Evolutionary conservation across 2,888 invertebrate genomes (phyloP).

Genomic region (Operophtera brumata): DNA sequence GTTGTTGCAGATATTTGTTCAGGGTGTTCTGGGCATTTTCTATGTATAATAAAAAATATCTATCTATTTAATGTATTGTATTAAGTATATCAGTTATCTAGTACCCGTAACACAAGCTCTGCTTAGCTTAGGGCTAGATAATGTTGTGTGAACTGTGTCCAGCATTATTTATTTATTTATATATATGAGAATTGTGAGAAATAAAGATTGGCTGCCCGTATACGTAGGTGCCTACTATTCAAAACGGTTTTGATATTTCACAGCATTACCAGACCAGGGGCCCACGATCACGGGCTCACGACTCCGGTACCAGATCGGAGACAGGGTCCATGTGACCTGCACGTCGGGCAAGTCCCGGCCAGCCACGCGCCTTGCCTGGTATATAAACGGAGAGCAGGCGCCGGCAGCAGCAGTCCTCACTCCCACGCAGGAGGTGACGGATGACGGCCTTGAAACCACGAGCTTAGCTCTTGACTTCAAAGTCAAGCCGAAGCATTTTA

Average conservation of each 20-base stretch:
- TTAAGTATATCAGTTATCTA: no score
- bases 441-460: conserved; percentile 87
- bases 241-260: conserved; percentile 7
- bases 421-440: conserved; percentile 72
- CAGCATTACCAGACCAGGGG: conserved; percentile 90
- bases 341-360: conserved; percentile 91
- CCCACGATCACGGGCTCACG: conserved; percentile 91
- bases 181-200: no score
- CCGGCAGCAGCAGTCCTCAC: conserved; percentile 75
- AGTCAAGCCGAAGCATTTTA: conserved; percentile 90
- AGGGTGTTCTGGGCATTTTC: no score
- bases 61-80: no score
- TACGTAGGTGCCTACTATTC: no score
- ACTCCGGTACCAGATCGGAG: conserved; percentile 90
- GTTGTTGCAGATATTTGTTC: no score
- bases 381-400: conserved; percentile 91
- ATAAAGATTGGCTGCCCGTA: no score
- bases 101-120: no score
- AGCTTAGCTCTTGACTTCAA: conserved; percentile 89
- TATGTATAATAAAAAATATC: no score
- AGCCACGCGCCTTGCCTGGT: conserved; percentile 91
- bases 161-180: no score
- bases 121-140: no score
- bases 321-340: conserved; percentile 91
- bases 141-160: no score